A percentile compares a stretch with the other conserved stretches of the same genome.
Evolutionary conservation across 1,140 invertebrate species (phyloP).

Genomic region (Fopius arisanus): DNA sequence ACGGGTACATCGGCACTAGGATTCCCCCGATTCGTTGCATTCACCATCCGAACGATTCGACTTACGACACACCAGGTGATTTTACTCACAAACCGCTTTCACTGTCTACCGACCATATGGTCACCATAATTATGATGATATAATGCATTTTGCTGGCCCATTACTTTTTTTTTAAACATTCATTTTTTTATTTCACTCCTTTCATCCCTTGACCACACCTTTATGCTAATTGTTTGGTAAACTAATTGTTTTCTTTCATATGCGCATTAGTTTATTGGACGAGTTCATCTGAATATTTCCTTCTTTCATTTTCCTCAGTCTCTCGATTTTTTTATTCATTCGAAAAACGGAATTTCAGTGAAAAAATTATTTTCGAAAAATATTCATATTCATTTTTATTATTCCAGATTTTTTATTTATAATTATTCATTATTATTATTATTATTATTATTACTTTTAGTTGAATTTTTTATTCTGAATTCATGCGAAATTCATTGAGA

Average conservation of each 20-base stretch:
- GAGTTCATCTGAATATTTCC: background rate
- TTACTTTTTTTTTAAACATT: too few relatives aligned
- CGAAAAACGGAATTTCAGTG: too few relatives aligned
- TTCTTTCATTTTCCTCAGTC: background rate
- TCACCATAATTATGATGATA: constrained; percentile 45
- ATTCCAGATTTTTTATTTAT: too few relatives aligned
- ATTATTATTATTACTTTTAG: too few relatives aligned
- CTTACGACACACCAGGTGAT: constrained; percentile 25
- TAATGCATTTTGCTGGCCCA: too few relatives aligned
- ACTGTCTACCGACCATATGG: constrained; percentile 54
- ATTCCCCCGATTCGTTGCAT: too few relatives aligned
- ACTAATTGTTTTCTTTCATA: background rate
- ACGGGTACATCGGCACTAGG: background rate
- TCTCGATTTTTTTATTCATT: too few relatives aligned
- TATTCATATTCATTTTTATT: too few relatives aligned
- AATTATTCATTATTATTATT: too few relatives aligned
- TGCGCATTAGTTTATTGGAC: background rate
- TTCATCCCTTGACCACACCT: background rate
- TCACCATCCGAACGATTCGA: background rate
- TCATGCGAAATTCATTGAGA: too few relatives aligned
- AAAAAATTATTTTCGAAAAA: too few relatives aligned
- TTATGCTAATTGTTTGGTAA: background rate
- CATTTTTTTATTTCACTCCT: background rate
- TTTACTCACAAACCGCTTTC: constrained; percentile 45
- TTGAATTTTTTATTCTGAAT: too few relatives aligned